A percentile compares a stretch with the other conserved stretches of the same genome.
Evolutionary conservation across 2,797 vertebrate genomes (phyloP).

Genomic region (Lutjanus argentimaculatus): DNA sequence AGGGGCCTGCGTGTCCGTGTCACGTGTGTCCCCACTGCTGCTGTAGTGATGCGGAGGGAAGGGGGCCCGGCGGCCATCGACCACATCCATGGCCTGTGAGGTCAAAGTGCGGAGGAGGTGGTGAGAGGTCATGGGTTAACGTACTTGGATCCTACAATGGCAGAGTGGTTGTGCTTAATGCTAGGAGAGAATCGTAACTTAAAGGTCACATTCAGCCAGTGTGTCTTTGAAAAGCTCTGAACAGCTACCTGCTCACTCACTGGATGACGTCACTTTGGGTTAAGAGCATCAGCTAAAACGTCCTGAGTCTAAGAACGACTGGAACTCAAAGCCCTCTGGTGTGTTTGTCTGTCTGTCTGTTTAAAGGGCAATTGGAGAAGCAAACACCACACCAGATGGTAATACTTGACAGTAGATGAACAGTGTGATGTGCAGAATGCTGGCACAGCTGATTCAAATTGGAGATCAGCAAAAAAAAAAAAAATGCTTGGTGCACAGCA

Average conservation of each 20-base stretch:
- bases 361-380: conserved; percentile 53
- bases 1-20: conserved; percentile 94
- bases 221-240: conserved; percentile 8
- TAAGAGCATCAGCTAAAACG: conserved; percentile 13
- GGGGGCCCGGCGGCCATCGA: conserved; percentile 93
- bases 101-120: conserved; percentile 48
- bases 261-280: neutral
- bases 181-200: conserved; percentile 3
- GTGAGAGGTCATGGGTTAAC: neutral
- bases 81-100: conserved; percentile 91
- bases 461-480: neutral
- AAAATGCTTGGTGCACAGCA: conserved; percentile 43
- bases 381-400: conserved; percentile 57
- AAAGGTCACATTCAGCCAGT: neutral
- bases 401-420: conserved; percentile 42
- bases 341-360: conserved; percentile 35
- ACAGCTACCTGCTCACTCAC: neutral
- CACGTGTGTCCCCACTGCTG: conserved; percentile 89
- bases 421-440: conserved; percentile 37
- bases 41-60: conserved; percentile 90
- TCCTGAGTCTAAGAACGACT: conserved; percentile 11
- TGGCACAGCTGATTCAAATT: conserved; percentile 48
- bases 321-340: conserved; percentile 27
- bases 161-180: neutral
- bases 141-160: neutral